These are phyloP conservation scores for Potamilus streckersoni DNA, from an alignment of 1,140 invertebrate genomes.

Conservation along the genomic window DNA sequence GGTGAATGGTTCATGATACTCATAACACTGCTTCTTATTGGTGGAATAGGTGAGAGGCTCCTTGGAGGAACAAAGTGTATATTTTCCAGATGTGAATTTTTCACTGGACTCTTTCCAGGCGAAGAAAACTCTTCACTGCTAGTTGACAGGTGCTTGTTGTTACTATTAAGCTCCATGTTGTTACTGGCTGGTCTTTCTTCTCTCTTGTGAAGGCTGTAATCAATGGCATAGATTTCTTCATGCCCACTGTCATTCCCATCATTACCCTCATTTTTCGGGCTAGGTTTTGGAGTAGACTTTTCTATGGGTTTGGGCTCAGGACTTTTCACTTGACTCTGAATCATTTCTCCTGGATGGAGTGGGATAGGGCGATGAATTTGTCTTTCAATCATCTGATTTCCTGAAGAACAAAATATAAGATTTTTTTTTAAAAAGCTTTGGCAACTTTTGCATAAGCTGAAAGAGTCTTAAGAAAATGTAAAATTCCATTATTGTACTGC, in stretches of 20 bases:
- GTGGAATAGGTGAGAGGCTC: constrained; percentile 29
- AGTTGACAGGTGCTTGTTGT: constrained; percentile 29
- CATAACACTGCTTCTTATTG: constrained; percentile 25
- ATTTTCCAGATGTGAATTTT: constrained; percentile 18
- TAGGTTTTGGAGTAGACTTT: no score
- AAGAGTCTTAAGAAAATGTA: no score
- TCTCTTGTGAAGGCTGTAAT: constrained; percentile 78
- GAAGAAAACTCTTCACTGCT: constrained; percentile 30
- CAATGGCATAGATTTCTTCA: constrained; percentile 47
- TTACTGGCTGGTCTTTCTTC: constrained; percentile 76
- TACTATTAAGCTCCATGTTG: constrained; percentile 30
- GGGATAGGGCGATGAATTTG: constrained; percentile 31
- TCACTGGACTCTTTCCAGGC: constrained; percentile 36
- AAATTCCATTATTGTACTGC: no score
- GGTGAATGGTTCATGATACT: constrained; percentile 29
- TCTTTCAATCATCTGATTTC: constrained; percentile 39
- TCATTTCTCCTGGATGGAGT: constrained; percentile 10
- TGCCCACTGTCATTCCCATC: constrained; percentile 37
- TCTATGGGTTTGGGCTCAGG: constrained; percentile 9
- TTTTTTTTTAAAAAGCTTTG: no score
- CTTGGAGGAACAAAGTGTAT: constrained; percentile 11
- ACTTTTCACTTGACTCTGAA: constrained; percentile 18
- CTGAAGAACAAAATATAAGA: constrained; percentile 32
- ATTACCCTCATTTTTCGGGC: constrained; percentile 30
- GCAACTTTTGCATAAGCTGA: no score